Evolutionary conservation across 2,113 vertebrate species (phyloP), one percentile per base, ranked within the genome.

Genomic region (Solea senegalensis): DNA sequence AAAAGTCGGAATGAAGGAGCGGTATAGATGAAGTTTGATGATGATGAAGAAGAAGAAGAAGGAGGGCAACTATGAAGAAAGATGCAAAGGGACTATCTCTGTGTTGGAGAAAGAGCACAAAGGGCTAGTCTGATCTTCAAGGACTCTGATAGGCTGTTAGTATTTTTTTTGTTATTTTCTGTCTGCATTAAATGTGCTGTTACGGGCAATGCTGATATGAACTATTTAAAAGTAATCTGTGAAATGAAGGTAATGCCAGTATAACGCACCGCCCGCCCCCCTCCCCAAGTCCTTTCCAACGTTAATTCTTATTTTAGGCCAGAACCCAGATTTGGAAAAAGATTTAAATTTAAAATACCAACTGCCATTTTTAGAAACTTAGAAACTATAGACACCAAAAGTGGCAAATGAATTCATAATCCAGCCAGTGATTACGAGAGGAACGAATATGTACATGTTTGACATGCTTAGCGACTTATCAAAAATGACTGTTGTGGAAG

Each of bases 211-310:
- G 59, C 68, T 82, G 73, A 71, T 79, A 84, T 86, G 87, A 86
- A 87, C 79, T 93, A 92, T 94, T 93, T 92, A 93, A 92, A 76
- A 86, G 78, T 87, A 63, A 88, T 91, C 84, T 91, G 86, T 85
- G 86, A 89, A 89, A 74, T 73, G 55, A 89, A 83, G 72, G 77
- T 87, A 65, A 60, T 86, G 81, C 86, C 84, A 91, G 88, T 91
- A 82, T 67, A 84, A 74, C 58, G 68, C 44, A 56, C 74, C 51
- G 27, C 57, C 28, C 56, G 40, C 53, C 62, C 68, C 48, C 55
- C 34, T 2, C 34, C 34, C 5, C 3, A 34, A 41, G 13, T 50
- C 51, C 34, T 54, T 60, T 49, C 41, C 65, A 54, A 68, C 40
- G 16, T 55, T 72, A 34, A 34, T 34, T 34, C 34, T 34, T 12